phyloP scores from a whole-genome alignment of 2,113 vertebrate genomes.

The Corythoichthys intestinalis region DNA sequence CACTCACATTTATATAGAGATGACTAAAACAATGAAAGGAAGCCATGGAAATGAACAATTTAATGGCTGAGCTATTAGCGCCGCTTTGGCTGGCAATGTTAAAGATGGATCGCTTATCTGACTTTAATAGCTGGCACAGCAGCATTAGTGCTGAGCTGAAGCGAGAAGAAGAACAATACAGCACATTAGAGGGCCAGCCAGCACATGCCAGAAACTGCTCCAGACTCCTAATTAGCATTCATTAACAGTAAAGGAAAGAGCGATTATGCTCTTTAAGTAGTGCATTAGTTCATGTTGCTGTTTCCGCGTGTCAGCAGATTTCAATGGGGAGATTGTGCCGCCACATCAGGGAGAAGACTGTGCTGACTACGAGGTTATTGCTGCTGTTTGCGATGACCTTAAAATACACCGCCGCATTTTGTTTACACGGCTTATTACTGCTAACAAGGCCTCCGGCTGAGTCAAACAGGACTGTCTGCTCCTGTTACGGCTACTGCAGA shows the following conservation, averaged over 20 bases:
- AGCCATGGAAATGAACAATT: constrained; percentile 65
- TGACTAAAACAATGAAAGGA: constrained; percentile 45
- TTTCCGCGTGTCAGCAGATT: constrained; percentile 73
- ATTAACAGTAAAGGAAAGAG: constrained; percentile 76
- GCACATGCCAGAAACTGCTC: constrained; percentile 65
- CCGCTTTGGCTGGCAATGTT: constrained; percentile 67
- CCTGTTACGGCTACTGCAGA: constrained; percentile 34
- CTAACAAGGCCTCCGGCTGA: constrained; percentile 57
- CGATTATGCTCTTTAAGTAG: constrained; percentile 78
- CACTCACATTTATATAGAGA: constrained; percentile 26
- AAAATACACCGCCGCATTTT: constrained; percentile 58
- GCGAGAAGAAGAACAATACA: constrained; percentile 70
- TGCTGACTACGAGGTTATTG: constrained; percentile 63
- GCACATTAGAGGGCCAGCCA: constrained; percentile 73
- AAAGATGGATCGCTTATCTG: constrained; percentile 73
- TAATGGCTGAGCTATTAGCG: constrained; percentile 67
- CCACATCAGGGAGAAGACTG: constrained; percentile 63
- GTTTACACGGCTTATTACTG: constrained; percentile 60
- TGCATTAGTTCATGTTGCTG: constrained; percentile 76
- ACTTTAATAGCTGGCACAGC: constrained; percentile 72
- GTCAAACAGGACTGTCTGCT: constrained; percentile 44
- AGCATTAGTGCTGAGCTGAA: constrained; percentile 71
- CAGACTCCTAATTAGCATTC: constrained; percentile 77
- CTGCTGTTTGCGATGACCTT: constrained; percentile 59
- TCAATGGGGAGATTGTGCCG: constrained; percentile 58